These are phyloP conservation scores for Nannobrachium achirus DNA, from an alignment of 2,113 vertebrate genomes.

Conservation along the genomic window DNA sequence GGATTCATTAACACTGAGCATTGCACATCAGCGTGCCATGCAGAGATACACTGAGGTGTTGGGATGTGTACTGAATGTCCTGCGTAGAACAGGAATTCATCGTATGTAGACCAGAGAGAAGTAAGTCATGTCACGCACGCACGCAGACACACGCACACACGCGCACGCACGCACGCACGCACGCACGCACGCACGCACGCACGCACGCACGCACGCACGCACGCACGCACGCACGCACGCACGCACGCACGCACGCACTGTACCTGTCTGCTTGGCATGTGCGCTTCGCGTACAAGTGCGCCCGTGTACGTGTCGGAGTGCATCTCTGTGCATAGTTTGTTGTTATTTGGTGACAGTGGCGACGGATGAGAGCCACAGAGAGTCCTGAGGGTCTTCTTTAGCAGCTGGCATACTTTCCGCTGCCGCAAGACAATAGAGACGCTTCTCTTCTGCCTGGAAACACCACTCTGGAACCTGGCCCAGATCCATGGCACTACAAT, in stretches of 20 bases:
- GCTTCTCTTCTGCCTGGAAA: constrained; percentile 58
- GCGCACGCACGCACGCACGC: background rate
- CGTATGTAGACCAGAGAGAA: too few relatives aligned
- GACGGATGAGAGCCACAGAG: constrained; percentile 37
- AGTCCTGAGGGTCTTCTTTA: constrained; percentile 41
- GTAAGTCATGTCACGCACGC: background rate
- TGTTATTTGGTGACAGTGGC: constrained; percentile 37
- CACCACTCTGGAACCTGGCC: constrained; percentile 54
- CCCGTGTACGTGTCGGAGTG: constrained; percentile 9
- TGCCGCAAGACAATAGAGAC: constrained; percentile 50
- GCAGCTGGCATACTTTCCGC: constrained; percentile 49
- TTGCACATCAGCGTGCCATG: too few relatives aligned
- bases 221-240: background rate
- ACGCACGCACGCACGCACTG: background rate
- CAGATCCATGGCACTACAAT: constrained; percentile 38
- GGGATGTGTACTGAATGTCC: too few relatives aligned
- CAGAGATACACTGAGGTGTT: too few relatives aligned
- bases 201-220: background rate
- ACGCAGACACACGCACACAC: background rate
- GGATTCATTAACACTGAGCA: too few relatives aligned
- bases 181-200: background rate
- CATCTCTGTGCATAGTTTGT: constrained; percentile 25
- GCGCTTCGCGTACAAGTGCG: background rate
- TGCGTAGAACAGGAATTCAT: too few relatives aligned
- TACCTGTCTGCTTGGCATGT: background rate